These are phyloP conservation scores for Melopsittacus undulatus DNA, from an alignment of 2,797 vertebrate genomes.

Conservation along the genomic window DNA sequence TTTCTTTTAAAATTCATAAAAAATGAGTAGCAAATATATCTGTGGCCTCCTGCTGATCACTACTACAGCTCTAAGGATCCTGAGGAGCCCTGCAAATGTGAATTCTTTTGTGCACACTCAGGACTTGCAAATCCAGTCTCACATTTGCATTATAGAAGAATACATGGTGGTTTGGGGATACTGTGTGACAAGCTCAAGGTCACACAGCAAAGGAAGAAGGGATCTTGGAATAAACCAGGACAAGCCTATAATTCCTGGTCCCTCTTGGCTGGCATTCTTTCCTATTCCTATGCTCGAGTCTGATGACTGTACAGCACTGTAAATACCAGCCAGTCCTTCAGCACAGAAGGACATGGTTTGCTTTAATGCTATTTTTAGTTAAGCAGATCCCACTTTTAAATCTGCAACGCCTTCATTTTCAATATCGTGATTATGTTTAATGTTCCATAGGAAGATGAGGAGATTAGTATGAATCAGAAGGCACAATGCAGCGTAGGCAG, in stretches of 20 bases:
- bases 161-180: background rate
- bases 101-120: background rate
- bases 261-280: constrained; percentile 56
- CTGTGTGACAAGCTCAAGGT: constrained; percentile 10
- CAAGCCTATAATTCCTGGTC: constrained; percentile 51
- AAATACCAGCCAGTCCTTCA: constrained; percentile 69
- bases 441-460: constrained; percentile 64
- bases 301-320: constrained; percentile 57
- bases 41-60: background rate
- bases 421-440: constrained; percentile 67
- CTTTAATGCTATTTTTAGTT: constrained; percentile 69
- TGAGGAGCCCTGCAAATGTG: background rate
- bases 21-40: background rate
- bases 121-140: background rate
- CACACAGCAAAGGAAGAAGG: constrained; percentile 8
- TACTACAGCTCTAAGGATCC: background rate
- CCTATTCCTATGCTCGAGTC: constrained; percentile 45
- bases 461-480: constrained; percentile 58
- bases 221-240: constrained; percentile 51
- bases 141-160: background rate
- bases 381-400: constrained; percentile 70
- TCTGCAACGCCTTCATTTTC: constrained; percentile 69
- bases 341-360: constrained; percentile 66
- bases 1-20: background rate
- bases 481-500: constrained; percentile 63